Percentiles rank a stretch among this genome's conserved stretches.
Evolutionary conservation across 2,797 vertebrate genomes (phyloP).

Genomic region (Neosalanx taihuensis): DNA sequence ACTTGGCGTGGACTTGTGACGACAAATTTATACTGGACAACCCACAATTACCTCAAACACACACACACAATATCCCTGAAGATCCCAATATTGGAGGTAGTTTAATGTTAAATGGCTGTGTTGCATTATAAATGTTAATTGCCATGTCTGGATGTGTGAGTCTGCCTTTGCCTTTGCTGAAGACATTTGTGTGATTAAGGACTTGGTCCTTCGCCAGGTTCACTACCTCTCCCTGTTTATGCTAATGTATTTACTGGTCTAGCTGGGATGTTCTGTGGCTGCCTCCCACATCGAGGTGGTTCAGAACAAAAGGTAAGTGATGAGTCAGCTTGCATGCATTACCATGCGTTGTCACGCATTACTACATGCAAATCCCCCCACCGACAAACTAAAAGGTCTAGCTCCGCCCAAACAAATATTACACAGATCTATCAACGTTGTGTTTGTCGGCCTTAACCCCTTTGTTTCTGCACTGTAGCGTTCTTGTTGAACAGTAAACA

Average conservation of each 20-base stretch:
- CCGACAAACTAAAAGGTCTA: neutral
- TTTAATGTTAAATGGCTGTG: neutral
- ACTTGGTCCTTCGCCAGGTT: constrained; percentile 5
- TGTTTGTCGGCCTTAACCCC: neutral
- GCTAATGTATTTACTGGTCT: neutral
- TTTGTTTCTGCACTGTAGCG: neutral
- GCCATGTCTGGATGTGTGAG: neutral
- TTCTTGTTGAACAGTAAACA: constrained; percentile 1
- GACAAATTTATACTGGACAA: neutral
- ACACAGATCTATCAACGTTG: neutral
- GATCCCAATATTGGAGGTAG: neutral
- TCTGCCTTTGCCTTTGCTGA: neutral
- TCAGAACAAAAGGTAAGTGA: neutral
- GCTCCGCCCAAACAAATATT: constrained; percentile 8
- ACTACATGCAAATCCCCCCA: neutral
- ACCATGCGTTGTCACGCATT: too few relatives aligned
- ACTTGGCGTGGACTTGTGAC: neutral
- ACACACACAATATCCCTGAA: too few relatives aligned
- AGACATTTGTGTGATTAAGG: constrained; percentile 7
- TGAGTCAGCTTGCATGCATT: neutral
- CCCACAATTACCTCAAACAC: neutral
- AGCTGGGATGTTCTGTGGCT: neutral
- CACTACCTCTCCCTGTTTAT: neutral
- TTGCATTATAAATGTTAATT: constrained; percentile 6
- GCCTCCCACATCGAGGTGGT: neutral